Evolutionary conservation across 2,888 invertebrate species (phyloP), one percentile per base, ranked within the genome.

Genomic region (Achlya flavicornis): DNA sequence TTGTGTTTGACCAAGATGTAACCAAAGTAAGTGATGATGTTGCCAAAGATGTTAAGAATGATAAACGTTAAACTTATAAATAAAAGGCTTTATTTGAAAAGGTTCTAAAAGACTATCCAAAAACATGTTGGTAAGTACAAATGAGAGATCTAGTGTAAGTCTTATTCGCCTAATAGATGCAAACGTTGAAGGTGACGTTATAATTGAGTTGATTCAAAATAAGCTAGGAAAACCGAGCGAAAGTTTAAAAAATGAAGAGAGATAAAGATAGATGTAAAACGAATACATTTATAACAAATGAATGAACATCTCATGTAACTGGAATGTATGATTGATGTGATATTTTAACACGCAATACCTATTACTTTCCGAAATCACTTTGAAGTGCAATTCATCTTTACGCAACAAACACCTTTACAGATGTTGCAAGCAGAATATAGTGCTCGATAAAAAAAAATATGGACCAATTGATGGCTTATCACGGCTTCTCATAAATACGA

Each of bases 301-400:
- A 19, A n/a, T n/a, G n/a, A 6, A n/a, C 5, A 12, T 43, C 7
- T 43, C n/a, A 61, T 61, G 46, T 66, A 71, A 70, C 65, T 69
- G 61, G 67, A 69, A 62, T 65, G 60, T 53, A 65, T 57, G 65
- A 53, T 35, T 57, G 35, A 58, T 61, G 43, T 53, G 53, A 53
- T 48, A 48, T 10, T 14, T 46, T 16, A n/a, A 16, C 64, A 61
- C 64, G 66, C 67, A 72, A 70, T 63, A 66, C 46, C 74, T 75
- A 10, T 76, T 72, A 46, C 74, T 75, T 73, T 72, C 63, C 62
- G 64, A 61, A 70, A 67, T 67, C 65, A 53, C 66, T 72, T 70
- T 66, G 62, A 26, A 64, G 8, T 59, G 59, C 61, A 57, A 60
- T 64, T 62, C 61, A 32, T 65, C 64, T 70, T 73, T 69, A 72